Base-by-base conservation (phyloP, 2,888 invertebrate genomes). In the Alentia gelatinosa region DNA sequence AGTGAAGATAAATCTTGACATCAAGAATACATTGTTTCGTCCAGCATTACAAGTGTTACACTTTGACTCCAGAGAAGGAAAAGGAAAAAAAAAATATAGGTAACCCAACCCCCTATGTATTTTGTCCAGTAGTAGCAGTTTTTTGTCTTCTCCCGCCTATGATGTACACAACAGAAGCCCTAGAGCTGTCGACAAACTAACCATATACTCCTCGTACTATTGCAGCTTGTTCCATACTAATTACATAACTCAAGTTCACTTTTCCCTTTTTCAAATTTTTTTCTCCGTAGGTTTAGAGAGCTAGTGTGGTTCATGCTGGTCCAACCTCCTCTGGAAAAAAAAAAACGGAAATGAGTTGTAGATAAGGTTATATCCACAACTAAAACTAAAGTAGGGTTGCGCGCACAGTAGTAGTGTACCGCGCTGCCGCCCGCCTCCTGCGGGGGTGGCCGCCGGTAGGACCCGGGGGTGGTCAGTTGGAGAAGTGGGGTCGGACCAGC, bases 401-500 rank as follows among this genome's bases (percentile, higher is more conserved):
- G 19, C n/a, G 56, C 56, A 56, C 30, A 15, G 74, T 26, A 26
- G 40, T 15, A 26, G 33, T 79, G 83, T 5, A 39, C 39, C 39
- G 83, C 23, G 83, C n/a, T 19, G 83, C 30, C 39, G 33, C 39
- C 30, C 26, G 15, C 12, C 9, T 9, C 7, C 12, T 9, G 74
- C 30, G 47, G 47, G 47, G 47, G 9, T 9, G 47, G 74, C 30
- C n/a, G 3, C 37, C 79, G 79, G 4, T 39, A 23, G 79, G 35
- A 19, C 15, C 39, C 79, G 79, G 19, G 39, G 79, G 4, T 23
- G 79, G 86, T 86, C 86, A 86, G 86, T 86, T 26, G 50, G 86
- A 47, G 86, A 86, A 86, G 86, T 86, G 86, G 19, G 86, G 47
- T 47, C 86, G 86, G 26, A 86, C 47, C 86, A 86, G 42, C 86